Conservation (phyloP, 2,888 invertebrate species). For the Colostygia pectinataria region DNA sequence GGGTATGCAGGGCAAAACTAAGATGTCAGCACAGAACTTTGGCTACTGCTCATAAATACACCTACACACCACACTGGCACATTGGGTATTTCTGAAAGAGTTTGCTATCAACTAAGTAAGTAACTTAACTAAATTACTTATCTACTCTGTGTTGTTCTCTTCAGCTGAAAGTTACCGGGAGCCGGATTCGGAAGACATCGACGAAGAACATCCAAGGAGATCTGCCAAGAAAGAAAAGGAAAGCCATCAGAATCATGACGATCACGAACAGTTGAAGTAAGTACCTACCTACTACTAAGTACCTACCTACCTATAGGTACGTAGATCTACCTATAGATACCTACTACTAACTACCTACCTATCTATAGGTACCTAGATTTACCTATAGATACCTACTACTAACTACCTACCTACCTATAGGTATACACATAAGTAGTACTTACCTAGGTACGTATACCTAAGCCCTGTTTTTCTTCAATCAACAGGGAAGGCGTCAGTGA, state of each 20-base stretch:
- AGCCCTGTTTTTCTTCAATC: too few species aligned
- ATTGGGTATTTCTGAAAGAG: too few species aligned
- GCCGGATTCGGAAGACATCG: constrained; percentile 43
- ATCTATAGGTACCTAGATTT: background rate
- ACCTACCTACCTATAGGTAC: background rate
- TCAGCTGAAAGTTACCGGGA: constrained; percentile 43
- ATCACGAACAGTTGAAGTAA: constrained; percentile 65
- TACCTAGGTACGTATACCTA: background rate
- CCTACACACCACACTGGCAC: too few species aligned
- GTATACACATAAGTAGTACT: background rate
- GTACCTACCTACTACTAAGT: constrained; percentile 16
- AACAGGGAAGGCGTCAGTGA: constrained; percentile 63
- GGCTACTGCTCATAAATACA: too few species aligned
- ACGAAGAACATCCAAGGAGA: constrained; percentile 37
- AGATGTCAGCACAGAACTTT: too few species aligned
- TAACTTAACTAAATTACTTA: background rate
- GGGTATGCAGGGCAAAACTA: too few species aligned
- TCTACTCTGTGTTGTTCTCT: constrained; percentile 25
- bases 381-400: background rate
- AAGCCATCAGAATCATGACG: constrained; percentile 28
- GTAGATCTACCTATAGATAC: background rate
- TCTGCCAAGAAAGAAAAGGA: constrained; percentile 37
- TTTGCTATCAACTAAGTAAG: background rate
- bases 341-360: background rate
- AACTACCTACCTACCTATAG: background rate